phyloP scores from a whole-genome alignment of 2,113 vertebrate genomes.

The Ceuthmochares aereus region DNA sequence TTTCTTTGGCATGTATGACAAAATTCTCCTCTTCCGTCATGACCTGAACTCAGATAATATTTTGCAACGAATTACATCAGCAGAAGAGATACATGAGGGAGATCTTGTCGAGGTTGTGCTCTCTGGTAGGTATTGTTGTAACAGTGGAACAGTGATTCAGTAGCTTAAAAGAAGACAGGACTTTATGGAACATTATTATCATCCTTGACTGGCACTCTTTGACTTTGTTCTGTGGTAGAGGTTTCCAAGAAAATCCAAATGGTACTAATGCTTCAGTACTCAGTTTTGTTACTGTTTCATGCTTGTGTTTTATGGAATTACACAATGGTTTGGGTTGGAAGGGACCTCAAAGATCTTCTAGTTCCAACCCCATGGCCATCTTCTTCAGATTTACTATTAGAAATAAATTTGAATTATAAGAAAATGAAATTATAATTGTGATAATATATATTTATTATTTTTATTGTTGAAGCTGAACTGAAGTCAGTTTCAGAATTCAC shows the following conservation, averaged over 20 bases:
- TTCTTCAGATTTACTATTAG: background rate
- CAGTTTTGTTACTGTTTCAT: background rate
- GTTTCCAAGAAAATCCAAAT: background rate
- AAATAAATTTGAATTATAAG: background rate
- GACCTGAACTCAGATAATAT: conserved; percentile 96
- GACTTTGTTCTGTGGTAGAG: background rate
- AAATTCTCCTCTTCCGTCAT: conserved; percentile 97
- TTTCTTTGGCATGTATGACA: conserved; percentile 99
- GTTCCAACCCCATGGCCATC: background rate
- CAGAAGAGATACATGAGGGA: conserved; percentile 95
- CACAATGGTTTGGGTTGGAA: too few relatives aligned
- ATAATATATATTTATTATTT: background rate
- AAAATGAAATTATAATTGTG: background rate
- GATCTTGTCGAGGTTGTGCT: conserved; percentile 97
- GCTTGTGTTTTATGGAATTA: background rate
- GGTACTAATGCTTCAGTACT: background rate
- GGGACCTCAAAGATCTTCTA: too few relatives aligned
- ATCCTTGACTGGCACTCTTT: background rate
- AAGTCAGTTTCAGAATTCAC: background rate
- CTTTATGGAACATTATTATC: background rate
- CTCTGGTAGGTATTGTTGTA: conserved; percentile 79
- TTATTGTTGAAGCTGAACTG: background rate
- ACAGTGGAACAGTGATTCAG: background rate
- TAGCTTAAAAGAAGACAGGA: background rate
- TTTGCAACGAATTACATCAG: conserved; percentile 92